Evolutionary conservation across 2,888 invertebrate genomes (phyloP), one percentile per base, ranked within the genome.

Genomic region (Masnerella sp.): DNA sequence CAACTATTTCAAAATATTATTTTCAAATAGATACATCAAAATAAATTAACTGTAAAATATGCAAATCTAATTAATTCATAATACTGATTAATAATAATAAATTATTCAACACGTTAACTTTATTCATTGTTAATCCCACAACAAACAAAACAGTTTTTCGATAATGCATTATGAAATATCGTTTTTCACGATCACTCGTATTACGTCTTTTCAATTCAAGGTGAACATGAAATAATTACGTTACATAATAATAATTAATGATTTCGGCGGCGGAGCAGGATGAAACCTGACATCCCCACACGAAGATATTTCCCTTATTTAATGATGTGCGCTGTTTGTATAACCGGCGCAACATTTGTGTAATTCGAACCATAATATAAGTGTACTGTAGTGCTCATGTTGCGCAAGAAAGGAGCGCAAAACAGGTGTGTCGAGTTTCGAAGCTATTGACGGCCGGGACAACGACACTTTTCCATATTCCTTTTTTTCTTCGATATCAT

Each of bases 341-440:
- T 64, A 52, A 64, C 61, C 58, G 51, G 43, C 18, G 30, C 43
- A 68, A 45, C 54, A 51, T 64, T 73, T 62, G 67, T 56, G 67
- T 38, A 59, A 61, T 32, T 42, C 45, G 42, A 65, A 42, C 61
- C 52, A 28, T 61, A n/a, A n/a, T n/a, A n/a, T n/a, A 61, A 72
- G 67, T 61, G 72, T 61, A 67, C 14, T 5, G 49, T 67, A 54
- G 45, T 54, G 34, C 34, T 67, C 54, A 18, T 25, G 25, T 73
- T 73, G 58, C 62, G 73, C 73, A 73, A 68, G 64, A 65, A 59
- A 71, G 49, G 69, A 56, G 52, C 61, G 30, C 38, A 32, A 73
- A 61, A 67, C 74, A 74, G 70, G 74, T 74, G 72, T 74, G 72
- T 72, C 69, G 42, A 65, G 69, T 76, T 72, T 47, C 65, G 47